Evolutionary conservation across 2,113 vertebrate genomes (phyloP).

Genomic region (Vimba vimba): DNA sequence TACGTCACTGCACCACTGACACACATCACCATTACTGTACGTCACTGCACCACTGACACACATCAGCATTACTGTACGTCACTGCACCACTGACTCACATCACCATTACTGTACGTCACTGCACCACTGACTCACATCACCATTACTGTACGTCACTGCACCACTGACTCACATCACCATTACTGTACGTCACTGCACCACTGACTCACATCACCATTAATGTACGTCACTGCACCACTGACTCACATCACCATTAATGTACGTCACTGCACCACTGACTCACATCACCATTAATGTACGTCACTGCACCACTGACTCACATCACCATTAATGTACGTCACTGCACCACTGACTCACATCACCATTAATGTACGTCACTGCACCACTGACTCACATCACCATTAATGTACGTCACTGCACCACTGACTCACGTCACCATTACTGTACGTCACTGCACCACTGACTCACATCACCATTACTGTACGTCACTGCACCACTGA

Average conservation of each 20-base stretch:
- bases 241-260: too few relatives aligned
- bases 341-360: neutral
- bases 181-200: neutral
- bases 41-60: slow-evolving; percentile 58
- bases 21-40: too few relatives aligned
- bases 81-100: neutral
- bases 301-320: neutral
- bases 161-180: neutral
- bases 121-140: neutral
- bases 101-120: too few relatives aligned
- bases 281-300: neutral
- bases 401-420: too few relatives aligned
- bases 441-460: too few relatives aligned
- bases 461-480: too few relatives aligned
- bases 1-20: neutral
- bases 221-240: neutral
- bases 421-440: neutral
- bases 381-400: neutral
- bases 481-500: neutral
- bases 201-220: neutral
- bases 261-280: neutral
- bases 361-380: too few relatives aligned
- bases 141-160: neutral
- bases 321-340: too few relatives aligned
- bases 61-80: slow-evolving; percentile 79